Evolutionary conservation across 2,888 invertebrate species (phyloP).

Genomic region (Mycalesis mineus): DNA sequence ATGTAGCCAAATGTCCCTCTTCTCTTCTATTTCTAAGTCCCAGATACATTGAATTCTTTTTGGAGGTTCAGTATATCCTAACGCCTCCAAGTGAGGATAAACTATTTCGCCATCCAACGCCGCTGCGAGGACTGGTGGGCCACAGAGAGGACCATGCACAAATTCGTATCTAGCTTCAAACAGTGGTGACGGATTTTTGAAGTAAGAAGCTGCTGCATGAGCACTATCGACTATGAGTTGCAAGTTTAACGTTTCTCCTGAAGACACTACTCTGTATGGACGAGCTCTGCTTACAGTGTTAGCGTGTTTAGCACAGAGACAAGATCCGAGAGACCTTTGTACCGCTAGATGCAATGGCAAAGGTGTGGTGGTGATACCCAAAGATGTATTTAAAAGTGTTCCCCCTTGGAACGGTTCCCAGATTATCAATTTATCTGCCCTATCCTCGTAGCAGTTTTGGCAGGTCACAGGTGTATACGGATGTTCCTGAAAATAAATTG

Average conservation of each 20-base stretch:
- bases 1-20: conserved; percentile 91
- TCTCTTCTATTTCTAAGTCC: conserved; percentile 89
- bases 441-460: conserved; percentile 90
- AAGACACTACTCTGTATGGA: conserved; percentile 84
- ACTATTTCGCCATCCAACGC: conserved; percentile 91
- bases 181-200: conserved; percentile 89
- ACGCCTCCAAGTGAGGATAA: conserved; percentile 89
- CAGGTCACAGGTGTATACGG: conserved; percentile 89
- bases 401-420: conserved; percentile 82
- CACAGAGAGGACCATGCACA: conserved; percentile 92
- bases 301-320: conserved; percentile 83
- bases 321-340: conserved; percentile 84
- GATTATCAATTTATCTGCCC: conserved; percentile 89
- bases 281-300: conserved; percentile 77
- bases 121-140: conserved; percentile 88
- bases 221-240: conserved; percentile 90
- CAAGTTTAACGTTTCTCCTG: conserved; percentile 88
- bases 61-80: conserved; percentile 83
- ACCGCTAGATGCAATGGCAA: conserved; percentile 80
- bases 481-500: conserved; percentile 76
- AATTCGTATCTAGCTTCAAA: conserved; percentile 94
- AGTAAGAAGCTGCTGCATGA: conserved; percentile 91
- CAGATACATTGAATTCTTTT: conserved; percentile 86
- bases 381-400: conserved; percentile 48
- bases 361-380: conserved; percentile 66